A percentile compares a stretch with the other conserved stretches of the same genome.
These are phyloP conservation scores for Helobdella robusta DNA, from an alignment of 2,888 invertebrate genomes.

Conservation along the genomic window DNA sequence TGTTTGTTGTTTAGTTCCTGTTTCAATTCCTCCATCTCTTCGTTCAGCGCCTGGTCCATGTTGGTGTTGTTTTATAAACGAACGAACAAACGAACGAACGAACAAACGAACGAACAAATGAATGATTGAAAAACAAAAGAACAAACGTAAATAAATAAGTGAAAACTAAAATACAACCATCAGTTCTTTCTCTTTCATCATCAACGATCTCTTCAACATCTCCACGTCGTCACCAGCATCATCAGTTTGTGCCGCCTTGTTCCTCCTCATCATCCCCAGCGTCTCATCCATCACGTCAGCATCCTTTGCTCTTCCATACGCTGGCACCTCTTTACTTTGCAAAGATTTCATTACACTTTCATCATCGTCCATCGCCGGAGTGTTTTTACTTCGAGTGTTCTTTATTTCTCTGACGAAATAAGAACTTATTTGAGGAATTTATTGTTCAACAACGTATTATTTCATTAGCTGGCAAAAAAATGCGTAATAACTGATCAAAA, in stretches of 20 bases:
- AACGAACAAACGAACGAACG: not conserved
- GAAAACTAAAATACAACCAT: not conserved
- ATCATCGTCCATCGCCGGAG: no score
- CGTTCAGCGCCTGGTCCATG: not conserved
- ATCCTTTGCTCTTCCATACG: no score
- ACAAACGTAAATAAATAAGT: not conserved
- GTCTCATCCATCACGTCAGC: not conserved
- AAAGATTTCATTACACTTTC: not conserved
- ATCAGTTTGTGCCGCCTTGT: not conserved
- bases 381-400: no score
- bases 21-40: conserved; percentile 8
- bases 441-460: no score
- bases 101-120: not conserved
- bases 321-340: conserved; percentile 3
- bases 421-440: no score
- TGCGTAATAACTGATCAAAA: no score
- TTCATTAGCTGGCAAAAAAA: no score
- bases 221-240: not conserved
- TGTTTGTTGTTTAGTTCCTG: not conserved
- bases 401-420: no score
- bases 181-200: conserved; percentile 13
- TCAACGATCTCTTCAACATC: not conserved
- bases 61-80: not conserved
- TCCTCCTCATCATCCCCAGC: not conserved
- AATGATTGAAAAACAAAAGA: not conserved